Base-by-base conservation (phyloP, 2,888 invertebrate species). In the Athetis lepigone region DNA sequence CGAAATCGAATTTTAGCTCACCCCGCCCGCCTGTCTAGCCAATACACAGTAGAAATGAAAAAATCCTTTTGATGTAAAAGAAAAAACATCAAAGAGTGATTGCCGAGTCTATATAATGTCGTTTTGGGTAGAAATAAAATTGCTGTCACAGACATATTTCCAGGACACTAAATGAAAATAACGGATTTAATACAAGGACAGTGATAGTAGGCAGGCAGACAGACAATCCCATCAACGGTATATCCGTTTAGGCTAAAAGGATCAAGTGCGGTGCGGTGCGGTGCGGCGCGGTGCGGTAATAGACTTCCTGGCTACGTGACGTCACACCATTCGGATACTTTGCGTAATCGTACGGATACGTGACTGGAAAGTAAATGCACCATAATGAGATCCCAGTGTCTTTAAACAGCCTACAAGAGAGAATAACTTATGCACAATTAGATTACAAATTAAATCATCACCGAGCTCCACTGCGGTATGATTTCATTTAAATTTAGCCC, bases 171-270 rank as follows among this genome's bases (percentile, higher is more conserved):
- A 54, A 56, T 42, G 61, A 65, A 60, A 36, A 45, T 40, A 40
- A 51, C 18, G 25, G 54, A 46, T 58, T 56, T 70, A 68, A 60
- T 63, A 66, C 57, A 60, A 74, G 59, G 70, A 62, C 58, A 63
- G 56, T 52, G 70, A 65, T 52, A 75, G 51, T 57, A 55, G 29
- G 73, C 72, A 77, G 81, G 76, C 81, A 87, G 87, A 85, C 87
- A 87, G 87, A 86, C 88, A 87, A 88, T 87, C 86, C 85, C 69
- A 85, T 89, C 87, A 82, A 78, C 81, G 73, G 79, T 79, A 91
- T 88, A 92, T 92, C 90, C 90, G 87, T 86, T 91, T 90, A 91
- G 85, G 81, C 83, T 91, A 91, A 92, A 91, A 88, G 91, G 91
- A 92, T 92, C 88, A 90, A 86, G 83, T 75, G 70, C 85, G 62